These are phyloP conservation scores for Microplitis demolitor DNA, from an alignment of 1,140 invertebrate species.

Conservation along the genomic window DNA sequence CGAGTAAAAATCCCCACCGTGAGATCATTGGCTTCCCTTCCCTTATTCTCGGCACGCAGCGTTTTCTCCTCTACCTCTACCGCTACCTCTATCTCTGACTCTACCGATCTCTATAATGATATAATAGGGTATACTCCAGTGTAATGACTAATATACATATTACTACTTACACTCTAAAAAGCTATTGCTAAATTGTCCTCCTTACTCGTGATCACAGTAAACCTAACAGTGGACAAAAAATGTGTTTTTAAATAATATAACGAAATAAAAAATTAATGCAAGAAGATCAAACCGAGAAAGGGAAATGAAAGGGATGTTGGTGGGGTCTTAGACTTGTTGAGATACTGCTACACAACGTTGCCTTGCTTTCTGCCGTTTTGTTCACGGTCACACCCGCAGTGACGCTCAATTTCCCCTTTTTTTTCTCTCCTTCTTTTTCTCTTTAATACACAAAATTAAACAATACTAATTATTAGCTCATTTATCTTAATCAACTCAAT, in stretches of 20 bases:
- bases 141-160: too few species aligned
- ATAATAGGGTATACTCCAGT: too few species aligned
- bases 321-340: neutral
- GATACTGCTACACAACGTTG: slow-evolving; percentile 54
- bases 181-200: too few species aligned
- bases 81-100: too few species aligned
- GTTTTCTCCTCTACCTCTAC: too few species aligned
- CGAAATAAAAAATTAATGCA: neutral
- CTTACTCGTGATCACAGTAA: too few species aligned
- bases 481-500: neutral
- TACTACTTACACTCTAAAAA: too few species aligned
- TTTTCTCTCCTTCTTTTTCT: too few species aligned
- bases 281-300: neutral
- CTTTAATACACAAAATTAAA: neutral
- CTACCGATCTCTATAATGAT: too few species aligned
- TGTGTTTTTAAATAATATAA: too few species aligned
- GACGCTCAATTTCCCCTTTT: slow-evolving; percentile 41
- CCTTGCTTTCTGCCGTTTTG: slow-evolving; percentile 57
- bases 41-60: neutral
- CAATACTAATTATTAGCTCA: too few species aligned
- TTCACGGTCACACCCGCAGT: slow-evolving; percentile 59
- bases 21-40: slow-evolving; percentile 16
- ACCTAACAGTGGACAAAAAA: too few species aligned
- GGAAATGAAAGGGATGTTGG: neutral
- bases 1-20: slow-evolving; percentile 24